Base-by-base conservation (phyloP, 2,888 invertebrate species). In the Ptychoptera contaminata region DNA sequence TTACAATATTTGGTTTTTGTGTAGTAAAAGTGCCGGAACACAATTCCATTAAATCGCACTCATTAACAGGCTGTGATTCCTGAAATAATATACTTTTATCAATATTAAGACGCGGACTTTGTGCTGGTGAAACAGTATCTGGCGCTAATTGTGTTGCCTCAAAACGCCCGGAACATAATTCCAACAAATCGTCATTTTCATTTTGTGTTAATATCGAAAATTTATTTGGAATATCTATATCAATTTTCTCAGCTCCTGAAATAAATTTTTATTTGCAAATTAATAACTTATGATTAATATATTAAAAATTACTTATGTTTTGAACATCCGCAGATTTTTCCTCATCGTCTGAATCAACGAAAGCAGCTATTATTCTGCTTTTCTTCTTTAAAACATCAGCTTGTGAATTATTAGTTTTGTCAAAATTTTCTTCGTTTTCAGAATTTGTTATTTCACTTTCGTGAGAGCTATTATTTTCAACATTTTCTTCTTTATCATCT, bases 11-110 rank as follows among this genome's bases (percentile, higher is more conserved):
- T 23, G 23, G 23, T 23, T 23, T 23, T 43, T 60, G 70, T 50
- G 56, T 66, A 46, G 56, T 64, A 59, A 72, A 79, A 51, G 56
- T 69, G 4, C 79, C 79, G 0, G 76, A 74, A 54, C 73, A 76
- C 45, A 77, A 58, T 16, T 65, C 67, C 45, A 71, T 66, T 10
- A 77, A 58, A 42, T 71, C 70, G 30, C 71, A 71, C 8, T 76
- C 67, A 41, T 61, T 64, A 30, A 76, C 67, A 41, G 61, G 64
- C 31, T 54, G 51, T 59, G 58, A 31, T 16, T 41, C 41, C 1
- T 12, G 15, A 15, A 16, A 16, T 16, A 16, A 32, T 31, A 11
- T 16, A 2, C 4, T 16, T 11, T 32, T 8, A 15, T 40, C 31
- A 23, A 23, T 5, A 23, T 5, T 23, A 9, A 12, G 30, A 9